A percentile compares a stretch with the other conserved stretches of the same genome.
Conservation (phyloP, 2,888 invertebrate genomes). For the Lochmaea crataegi region DNA sequence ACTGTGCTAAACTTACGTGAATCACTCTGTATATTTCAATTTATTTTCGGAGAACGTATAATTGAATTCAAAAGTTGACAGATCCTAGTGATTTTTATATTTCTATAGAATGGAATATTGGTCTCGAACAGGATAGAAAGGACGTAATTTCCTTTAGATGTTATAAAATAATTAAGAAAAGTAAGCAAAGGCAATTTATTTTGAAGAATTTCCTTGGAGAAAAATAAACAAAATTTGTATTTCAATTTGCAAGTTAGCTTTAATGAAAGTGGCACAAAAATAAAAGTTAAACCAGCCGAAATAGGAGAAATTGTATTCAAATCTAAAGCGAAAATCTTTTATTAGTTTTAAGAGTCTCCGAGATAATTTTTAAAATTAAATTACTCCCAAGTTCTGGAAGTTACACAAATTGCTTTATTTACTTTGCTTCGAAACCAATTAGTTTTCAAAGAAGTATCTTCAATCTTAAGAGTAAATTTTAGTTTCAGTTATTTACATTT, state of each 20-base stretch:
- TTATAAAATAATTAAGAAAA: no score
- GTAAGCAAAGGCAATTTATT: no score
- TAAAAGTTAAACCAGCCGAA: slow-evolving; percentile 16
- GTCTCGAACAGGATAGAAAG: no score
- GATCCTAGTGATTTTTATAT: no score
- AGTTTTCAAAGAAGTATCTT: neutral
- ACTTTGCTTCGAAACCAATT: neutral
- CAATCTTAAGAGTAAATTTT: neutral
- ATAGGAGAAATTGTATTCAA: slow-evolving; percentile 2
- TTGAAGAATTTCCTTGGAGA: no score
- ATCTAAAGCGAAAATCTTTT: neutral
- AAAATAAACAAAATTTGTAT: neutral
- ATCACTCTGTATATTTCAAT: no score
- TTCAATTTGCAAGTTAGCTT: slow-evolving; percentile 18
- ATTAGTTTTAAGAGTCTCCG: slow-evolving; percentile 18
- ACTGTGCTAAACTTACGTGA: no score
- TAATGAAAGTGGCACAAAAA: neutral
- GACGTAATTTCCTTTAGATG: no score
- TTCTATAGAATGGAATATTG: no score
- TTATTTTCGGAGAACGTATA: no score
- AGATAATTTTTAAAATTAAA: slow-evolving; percentile 35
- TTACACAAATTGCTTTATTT: slow-evolving; percentile 10
- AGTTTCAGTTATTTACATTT: neutral
- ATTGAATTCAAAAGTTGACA: no score
- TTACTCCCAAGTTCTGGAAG: slow-evolving; percentile 25